phyloP scores from a whole-genome alignment of 2,797 vertebrate species.

The Argyrosomus regius region DNA sequence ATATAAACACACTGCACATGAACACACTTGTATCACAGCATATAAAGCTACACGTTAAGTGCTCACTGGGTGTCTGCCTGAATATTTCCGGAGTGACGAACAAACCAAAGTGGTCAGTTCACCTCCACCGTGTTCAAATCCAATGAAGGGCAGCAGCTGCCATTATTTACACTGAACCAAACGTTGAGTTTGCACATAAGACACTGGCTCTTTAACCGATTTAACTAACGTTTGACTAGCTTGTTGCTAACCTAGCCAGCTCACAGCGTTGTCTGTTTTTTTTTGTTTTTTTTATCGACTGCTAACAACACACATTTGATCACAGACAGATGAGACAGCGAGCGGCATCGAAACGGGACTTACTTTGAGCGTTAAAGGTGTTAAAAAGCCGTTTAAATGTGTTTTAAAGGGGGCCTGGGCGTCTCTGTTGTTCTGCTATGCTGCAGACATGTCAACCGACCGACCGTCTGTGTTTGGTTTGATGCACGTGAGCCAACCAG shows the following conservation, averaged over 20 bases:
- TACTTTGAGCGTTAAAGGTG: conserved; percentile 40
- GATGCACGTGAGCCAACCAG: conserved; percentile 72
- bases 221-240: conserved; percentile 31
- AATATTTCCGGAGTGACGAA: conserved; percentile 28
- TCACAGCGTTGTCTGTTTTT: background rate
- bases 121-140: background rate
- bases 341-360: conserved; percentile 36
- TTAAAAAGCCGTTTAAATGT: background rate
- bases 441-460: conserved; percentile 42
- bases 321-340: conserved; percentile 8
- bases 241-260: conserved; percentile 32
- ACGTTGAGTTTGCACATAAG: background rate
- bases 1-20: background rate
- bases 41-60: background rate
- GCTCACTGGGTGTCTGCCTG: conserved; percentile 19
- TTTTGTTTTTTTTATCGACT: background rate
- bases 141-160: background rate
- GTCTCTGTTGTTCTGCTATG: background rate
- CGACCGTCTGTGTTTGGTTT: conserved; percentile 76
- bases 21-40: too few relatives aligned
- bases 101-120: background rate
- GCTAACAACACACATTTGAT: background rate
- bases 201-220: background rate
- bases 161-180: too few relatives aligned
- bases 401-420: background rate